These are phyloP conservation scores for Rutilus rutilus DNA, from an alignment of 2,113 vertebrate species.

Conservation along the genomic window DNA sequence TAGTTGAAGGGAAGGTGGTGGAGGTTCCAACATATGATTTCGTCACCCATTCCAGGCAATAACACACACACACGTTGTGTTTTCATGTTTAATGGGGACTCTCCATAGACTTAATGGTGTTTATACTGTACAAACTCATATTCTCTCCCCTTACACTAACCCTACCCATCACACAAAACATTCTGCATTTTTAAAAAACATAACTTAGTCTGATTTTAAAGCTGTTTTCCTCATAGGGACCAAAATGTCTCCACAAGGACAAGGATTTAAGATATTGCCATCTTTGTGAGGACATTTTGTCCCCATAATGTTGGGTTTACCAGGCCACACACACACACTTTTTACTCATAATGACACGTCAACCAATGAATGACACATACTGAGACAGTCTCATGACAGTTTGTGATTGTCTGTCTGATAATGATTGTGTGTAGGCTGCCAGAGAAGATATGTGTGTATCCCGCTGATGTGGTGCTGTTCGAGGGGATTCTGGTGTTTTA, in stretches of 20 bases:
- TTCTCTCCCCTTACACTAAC: too few species aligned
- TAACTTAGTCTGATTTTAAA: too few species aligned
- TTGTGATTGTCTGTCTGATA: slow-evolving; percentile 32
- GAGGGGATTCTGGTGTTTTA: slow-evolving; percentile 98
- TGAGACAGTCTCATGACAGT: neutral
- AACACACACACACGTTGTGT: too few species aligned
- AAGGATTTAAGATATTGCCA: too few species aligned
- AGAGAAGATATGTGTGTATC: slow-evolving; percentile 88
- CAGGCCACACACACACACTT: neutral
- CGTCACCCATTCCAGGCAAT: slow-evolving; percentile 91
- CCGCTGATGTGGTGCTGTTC: slow-evolving; percentile 90
- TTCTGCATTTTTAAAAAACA: too few species aligned
- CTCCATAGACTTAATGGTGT: too few species aligned
- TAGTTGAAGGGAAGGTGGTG: slow-evolving; percentile 88
- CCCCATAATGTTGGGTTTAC: neutral
- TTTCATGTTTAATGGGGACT: too few species aligned
- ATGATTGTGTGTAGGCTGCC: slow-evolving; percentile 74
- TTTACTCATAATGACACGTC: neutral
- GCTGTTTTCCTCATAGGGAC: too few species aligned
- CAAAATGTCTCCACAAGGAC: too few species aligned
- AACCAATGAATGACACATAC: neutral
- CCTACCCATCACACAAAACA: too few species aligned
- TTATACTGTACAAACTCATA: too few species aligned
- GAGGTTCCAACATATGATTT: slow-evolving; percentile 95
- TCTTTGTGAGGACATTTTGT: neutral